Percentiles rank a stretch among this genome's conserved stretches.
phyloP scores from a whole-genome alignment of 2,888 invertebrate species.

The Tineola bisselliella region DNA sequence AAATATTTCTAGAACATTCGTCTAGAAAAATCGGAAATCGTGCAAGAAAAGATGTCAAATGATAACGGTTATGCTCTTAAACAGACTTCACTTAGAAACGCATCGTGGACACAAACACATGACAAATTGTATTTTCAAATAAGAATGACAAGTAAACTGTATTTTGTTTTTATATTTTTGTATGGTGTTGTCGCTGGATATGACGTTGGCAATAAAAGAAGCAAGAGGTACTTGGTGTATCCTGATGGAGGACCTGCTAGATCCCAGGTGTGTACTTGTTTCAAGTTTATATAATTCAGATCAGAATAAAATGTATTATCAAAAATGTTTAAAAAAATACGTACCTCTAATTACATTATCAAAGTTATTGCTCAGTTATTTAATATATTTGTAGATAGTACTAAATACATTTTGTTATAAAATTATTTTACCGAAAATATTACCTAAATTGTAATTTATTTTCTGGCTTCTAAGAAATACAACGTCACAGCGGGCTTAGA shows the following conservation, averaged over 20 bases:
- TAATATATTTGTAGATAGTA: no score
- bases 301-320: no score
- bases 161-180: neutral
- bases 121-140: neutral
- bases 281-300: neutral
- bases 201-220: neutral
- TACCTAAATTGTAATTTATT: neutral
- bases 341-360: no score
- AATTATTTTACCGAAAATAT: neutral
- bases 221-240: constrained; percentile 62
- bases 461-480: neutral
- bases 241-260: constrained; percentile 68
- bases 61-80: neutral
- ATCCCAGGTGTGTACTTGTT: constrained; percentile 57
- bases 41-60: neutral
- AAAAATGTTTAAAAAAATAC: no score
- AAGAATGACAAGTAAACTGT: neutral
- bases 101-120: neutral
- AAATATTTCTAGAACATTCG: neutral
- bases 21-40: neutral
- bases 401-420: no score
- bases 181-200: neutral
- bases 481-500: neutral
- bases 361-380: no score
- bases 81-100: neutral